Conservation (phyloP, 2,888 invertebrate species). For the Drosophila paracracens region DNA sequence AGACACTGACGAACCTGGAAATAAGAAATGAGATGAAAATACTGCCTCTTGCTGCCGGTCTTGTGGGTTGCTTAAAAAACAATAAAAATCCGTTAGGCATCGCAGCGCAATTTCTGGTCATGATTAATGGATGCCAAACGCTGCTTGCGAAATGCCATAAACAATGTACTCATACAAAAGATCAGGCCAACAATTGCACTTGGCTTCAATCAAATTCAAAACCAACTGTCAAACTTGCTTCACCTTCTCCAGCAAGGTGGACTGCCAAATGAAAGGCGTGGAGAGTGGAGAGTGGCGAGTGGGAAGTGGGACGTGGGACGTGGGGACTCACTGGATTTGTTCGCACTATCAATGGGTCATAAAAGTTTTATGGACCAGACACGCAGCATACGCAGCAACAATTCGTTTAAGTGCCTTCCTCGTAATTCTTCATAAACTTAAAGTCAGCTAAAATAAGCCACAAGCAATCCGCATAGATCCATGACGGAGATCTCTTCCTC, state of each 20-base stretch:
- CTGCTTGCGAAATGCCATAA: conserved; percentile 70
- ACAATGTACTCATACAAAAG: conserved; percentile 51
- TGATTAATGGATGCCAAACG: conserved; percentile 76
- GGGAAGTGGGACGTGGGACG: not conserved
- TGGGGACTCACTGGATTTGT: conserved; percentile 65
- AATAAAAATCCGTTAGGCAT: conserved; percentile 66
- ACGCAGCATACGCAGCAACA: conserved; percentile 64
- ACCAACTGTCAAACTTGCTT: conserved; percentile 75
- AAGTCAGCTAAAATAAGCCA: conserved; percentile 77
- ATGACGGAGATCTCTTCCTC: conserved; percentile 49
- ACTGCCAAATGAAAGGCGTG: conserved; percentile 32
- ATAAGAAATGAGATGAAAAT: conserved; percentile 31
- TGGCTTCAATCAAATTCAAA: conserved; percentile 73
- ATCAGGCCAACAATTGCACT: conserved; percentile 64
- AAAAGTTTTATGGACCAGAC: conserved; percentile 83
- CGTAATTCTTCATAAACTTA: conserved; percentile 76
- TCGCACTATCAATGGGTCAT: conserved; percentile 84
- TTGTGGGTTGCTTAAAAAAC: conserved; percentile 68
- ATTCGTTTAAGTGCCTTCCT: conserved; percentile 78
- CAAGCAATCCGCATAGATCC: conserved; percentile 50
- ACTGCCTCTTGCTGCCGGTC: conserved; percentile 6
- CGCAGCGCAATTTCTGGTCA: conserved; percentile 53
- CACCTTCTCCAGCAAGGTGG: conserved; percentile 56
- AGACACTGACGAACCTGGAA: conserved; percentile 66
- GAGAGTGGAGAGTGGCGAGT: conserved; percentile 1